Percentiles rank a stretch among this genome's conserved stretches.
Evolutionary conservation across 2,888 invertebrate species (phyloP).

Genomic region (Herminia tarsipennalis): DNA sequence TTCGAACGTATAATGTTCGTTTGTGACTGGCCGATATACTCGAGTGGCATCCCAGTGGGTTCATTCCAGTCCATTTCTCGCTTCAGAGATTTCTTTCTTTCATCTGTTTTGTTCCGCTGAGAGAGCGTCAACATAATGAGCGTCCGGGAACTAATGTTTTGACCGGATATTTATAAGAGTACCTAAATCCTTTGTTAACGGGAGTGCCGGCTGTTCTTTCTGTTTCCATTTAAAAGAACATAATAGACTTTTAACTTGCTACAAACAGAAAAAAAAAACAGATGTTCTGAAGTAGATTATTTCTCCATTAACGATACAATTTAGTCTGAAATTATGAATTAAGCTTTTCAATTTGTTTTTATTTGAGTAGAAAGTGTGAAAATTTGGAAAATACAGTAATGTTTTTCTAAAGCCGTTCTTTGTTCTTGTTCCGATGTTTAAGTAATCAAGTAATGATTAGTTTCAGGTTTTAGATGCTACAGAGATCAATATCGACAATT

Average conservation of each 20-base stretch:
- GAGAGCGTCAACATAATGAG: slow-evolving; percentile 68
- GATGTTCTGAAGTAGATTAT: slow-evolving; percentile 6
- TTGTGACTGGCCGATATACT: slow-evolving; percentile 39
- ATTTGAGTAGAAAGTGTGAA: too few relatives aligned
- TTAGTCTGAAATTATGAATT: slow-evolving; percentile 6
- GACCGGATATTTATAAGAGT: slow-evolving; percentile 66
- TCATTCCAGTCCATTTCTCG: slow-evolving; percentile 64
- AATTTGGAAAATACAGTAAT: too few relatives aligned
- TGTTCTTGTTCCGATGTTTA: too few relatives aligned
- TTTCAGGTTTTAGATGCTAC: too few relatives aligned
- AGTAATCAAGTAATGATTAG: too few relatives aligned
- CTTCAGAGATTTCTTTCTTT: slow-evolving; percentile 67
- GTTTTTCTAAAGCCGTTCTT: too few relatives aligned
- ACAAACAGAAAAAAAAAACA: slow-evolving; percentile 19
- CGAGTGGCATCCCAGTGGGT: slow-evolving; percentile 47
- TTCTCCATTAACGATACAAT: slow-evolving; percentile 3
- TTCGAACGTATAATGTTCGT: slow-evolving; percentile 16
- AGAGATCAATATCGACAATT: too few relatives aligned
- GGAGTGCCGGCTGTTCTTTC: slow-evolving; percentile 39
- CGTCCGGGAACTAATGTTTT: slow-evolving; percentile 60
- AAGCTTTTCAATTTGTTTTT: slow-evolving; percentile 1
- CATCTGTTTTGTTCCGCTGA: slow-evolving; percentile 68
- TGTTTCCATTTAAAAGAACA: slow-evolving; percentile 34
- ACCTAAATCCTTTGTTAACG: slow-evolving; percentile 49
- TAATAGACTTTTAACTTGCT: slow-evolving; percentile 28